These are phyloP conservation scores for Pseudopodoces humilis DNA, from an alignment of 2,113 vertebrate species.

Conservation along the genomic window DNA sequence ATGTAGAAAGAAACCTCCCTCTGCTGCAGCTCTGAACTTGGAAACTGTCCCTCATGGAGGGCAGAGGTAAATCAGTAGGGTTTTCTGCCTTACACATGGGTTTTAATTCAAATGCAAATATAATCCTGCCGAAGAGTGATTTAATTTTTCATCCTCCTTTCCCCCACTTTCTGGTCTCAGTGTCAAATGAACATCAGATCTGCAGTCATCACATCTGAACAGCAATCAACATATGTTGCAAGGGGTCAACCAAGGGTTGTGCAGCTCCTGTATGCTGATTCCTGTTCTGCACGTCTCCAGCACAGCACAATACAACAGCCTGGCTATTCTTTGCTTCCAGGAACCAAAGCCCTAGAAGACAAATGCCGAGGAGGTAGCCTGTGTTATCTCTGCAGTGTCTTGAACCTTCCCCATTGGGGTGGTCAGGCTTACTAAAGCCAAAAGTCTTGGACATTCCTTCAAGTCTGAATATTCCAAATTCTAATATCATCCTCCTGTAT, in stretches of 20 bases:
- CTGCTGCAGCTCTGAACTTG: neutral
- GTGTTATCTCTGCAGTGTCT: neutral
- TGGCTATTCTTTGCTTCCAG: neutral
- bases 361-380: neutral
- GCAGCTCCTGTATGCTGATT: neutral
- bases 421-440: neutral
- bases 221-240: slow-evolving; percentile 17
- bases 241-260: slow-evolving; percentile 30
- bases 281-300: neutral
- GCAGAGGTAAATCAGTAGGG: neutral
- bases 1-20: slow-evolving; percentile 33
- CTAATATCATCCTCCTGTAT: neutral
- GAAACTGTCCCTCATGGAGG: neutral
- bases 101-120: neutral
- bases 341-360: neutral
- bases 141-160: neutral
- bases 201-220: neutral
- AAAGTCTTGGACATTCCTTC: neutral
- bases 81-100: neutral
- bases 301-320: neutral
- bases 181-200: slow-evolving; percentile 1
- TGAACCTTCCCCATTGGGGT: neutral
- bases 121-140: neutral
- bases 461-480: neutral
- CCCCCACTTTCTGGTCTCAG: neutral